A percentile compares a stretch with the other conserved stretches of the same genome.
Conservation (phyloP, 2,888 invertebrate species). For the Aproaerema taeniolella region DNA sequence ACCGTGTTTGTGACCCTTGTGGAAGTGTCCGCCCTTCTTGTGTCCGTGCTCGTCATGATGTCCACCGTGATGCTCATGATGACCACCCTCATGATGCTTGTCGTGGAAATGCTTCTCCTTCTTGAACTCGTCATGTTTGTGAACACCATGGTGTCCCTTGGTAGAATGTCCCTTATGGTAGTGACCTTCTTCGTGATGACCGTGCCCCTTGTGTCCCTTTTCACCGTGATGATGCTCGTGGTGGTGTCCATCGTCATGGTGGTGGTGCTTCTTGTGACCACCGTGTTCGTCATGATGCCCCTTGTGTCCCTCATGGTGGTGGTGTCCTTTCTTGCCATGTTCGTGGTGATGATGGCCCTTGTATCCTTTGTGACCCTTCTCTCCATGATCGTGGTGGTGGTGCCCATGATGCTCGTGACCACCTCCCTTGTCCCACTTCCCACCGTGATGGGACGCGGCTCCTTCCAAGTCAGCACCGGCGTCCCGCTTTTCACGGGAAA, state of each 20-base stretch:
- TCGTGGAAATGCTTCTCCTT: conserved; percentile 93
- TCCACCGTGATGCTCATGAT: conserved; percentile 87
- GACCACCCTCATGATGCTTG: conserved; percentile 87
- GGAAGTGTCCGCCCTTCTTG: conserved; percentile 88
- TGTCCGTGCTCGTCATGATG: conserved; percentile 87
- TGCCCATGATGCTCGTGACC: conserved; percentile 81
- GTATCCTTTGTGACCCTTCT: conserved; percentile 87
- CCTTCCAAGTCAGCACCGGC: conserved; percentile 75
- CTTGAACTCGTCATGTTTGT: conserved; percentile 90
- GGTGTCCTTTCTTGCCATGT: conserved; percentile 84
- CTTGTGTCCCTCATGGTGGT: conserved; percentile 81
- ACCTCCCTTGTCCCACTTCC: conserved; percentile 77
- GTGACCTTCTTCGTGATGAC: conserved; percentile 78
- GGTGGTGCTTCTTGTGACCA: conserved; percentile 81
- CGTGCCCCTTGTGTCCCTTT: conserved; percentile 80
- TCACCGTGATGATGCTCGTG: conserved; percentile 81
- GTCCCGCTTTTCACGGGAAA: conserved; percentile 62
- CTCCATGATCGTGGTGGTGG: conserved; percentile 81
- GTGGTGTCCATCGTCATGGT: conserved; percentile 81
- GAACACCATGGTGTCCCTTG: conserved; percentile 90
- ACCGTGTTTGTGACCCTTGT: conserved; percentile 87
- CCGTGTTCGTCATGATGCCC: conserved; percentile 80
- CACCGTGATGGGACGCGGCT: conserved; percentile 67
- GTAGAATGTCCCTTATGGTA: conserved; percentile 91
- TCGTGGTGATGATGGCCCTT: conserved; percentile 79